phyloP scores from a whole-genome alignment of 2,888 invertebrate species.

The Agriopis leucophaearia region DNA sequence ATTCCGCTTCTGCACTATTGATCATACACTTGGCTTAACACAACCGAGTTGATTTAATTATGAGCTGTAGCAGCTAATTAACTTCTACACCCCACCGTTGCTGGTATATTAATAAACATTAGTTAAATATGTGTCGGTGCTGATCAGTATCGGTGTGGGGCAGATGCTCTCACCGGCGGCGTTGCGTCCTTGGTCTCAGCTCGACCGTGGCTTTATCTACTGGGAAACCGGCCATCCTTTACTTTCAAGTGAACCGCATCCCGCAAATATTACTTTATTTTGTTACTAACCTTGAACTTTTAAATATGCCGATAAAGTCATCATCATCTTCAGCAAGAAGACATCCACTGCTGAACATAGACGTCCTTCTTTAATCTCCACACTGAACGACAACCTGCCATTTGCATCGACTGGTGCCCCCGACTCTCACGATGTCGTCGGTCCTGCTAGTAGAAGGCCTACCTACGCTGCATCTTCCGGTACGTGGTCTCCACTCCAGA shows the following conservation, averaged over 20 bases:
- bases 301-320: no score
- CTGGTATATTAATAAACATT: slow-evolving; percentile 40
- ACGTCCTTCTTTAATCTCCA: no score
- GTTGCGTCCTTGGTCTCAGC: slow-evolving; percentile 46
- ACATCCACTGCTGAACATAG: no score
- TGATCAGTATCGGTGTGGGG: slow-evolving; percentile 30
- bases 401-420: no score
- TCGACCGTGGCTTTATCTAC: slow-evolving; percentile 40
- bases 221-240: slow-evolving; percentile 5
- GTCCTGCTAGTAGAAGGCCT: no score
- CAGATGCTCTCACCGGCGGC: slow-evolving; percentile 25
- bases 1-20: slow-evolving; percentile 12
- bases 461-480: no score
- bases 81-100: slow-evolving; percentile 36
- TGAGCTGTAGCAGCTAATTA: slow-evolving; percentile 36
- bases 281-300: not conserved
- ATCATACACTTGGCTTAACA: slow-evolving; percentile 37
- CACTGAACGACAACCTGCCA: no score
- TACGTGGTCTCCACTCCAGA: no score
- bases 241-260: not conserved
- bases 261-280: not conserved
- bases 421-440: no score
- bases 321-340: no score
- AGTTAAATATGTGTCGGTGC: slow-evolving; percentile 36
- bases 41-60: slow-evolving; percentile 35